Evolutionary conservation across 2,888 invertebrate species (phyloP), one percentile per base, ranked within the genome.

Genomic region (Trichopria drosophilae): DNA sequence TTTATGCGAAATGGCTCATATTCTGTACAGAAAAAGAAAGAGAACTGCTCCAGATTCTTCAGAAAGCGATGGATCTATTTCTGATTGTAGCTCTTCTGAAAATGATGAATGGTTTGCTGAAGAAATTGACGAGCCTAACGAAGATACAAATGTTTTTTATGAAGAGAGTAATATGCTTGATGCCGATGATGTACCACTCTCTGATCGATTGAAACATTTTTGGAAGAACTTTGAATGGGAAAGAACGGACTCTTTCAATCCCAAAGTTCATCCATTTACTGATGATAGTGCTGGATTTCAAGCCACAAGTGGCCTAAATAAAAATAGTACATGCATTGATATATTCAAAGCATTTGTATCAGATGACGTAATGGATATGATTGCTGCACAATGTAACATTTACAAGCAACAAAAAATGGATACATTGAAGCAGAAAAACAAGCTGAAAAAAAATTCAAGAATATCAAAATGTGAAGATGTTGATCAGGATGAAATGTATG

Each of bases 381-480:
- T 35, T 35, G 19, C 18, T 12, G 35, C 35, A 35, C 35, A 35
- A 18, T 20, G 19, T 13, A 35, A 35, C 18, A 18, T 9, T 18
- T 35, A 18, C 15, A n/a, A n/a, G 12, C 12, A 35, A 12, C n/a
- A n/a, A 7, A 35, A 18, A 35, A 18, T 5, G 15, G 16, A 35
- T 3, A 18, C 6, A 6, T 15, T 18, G n/a, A 3, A 3, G 6
- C n/a, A 18, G n/a, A 15, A 15, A 9, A n/a, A n/a, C n/a, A n/a
- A n/a, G n/a, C n/a, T n/a, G n/a, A n/a, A n/a, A n/a, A n/a, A n/a
- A n/a, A n/a, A 18, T 13, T 35, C 35, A n/a, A n/a, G 18, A 3
- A 35, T 35, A 18, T 10, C 22, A 18, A 6, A 18, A 2, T 35
- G n/a, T 12, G 13, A 10, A 13, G n/a, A n/a, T n/a, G 10, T 35